Evolutionary conservation across 1,140 invertebrate genomes (phyloP), one percentile per base, ranked within the genome.

Genomic region (Drosophila auraria): DNA sequence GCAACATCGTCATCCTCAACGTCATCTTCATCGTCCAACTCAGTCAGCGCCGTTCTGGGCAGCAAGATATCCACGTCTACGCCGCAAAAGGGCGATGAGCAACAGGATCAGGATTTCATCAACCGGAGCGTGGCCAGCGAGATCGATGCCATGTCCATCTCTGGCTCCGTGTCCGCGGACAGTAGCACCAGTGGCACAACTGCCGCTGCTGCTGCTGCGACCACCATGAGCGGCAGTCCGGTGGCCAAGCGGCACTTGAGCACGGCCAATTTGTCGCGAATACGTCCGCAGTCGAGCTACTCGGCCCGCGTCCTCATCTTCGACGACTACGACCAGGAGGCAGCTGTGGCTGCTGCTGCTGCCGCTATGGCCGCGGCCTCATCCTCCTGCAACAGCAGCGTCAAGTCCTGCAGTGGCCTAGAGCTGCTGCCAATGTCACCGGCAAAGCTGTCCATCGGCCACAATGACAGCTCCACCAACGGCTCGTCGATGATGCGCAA

Each of bases 321-420:
- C 38, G 92, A 93, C 54, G 92, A 93, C 60, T 92, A 87, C 8
- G 92, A 93, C 59, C 91, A 92, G 60, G 92, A 93, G 56, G 78
- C 82, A 44, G 76, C 75, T 12, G 59, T 64, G 6, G 81, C 60
- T 15, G 59, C 69, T 8, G 81, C 60, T 25, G 69, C 72, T 27
- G 56, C 78, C 8, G 72, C 66, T 8, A 11, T 69, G 23, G 72
- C 70, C 8, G 64, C 61, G 4, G 61, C 62, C 23, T 50, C 70
- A 15, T 63, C 83, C 9, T 44, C 65, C 23, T 72, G 71, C 42
- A 57, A 68, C 61, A 80, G 63, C 63, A 70, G 73, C 63, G 53
- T 63, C 51, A 59, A 63, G 38, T 56, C 78, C n/a, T 71, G 77
- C 79, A 78, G 82, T 40, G 91, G 91, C 23, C 40, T 91, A 38